Percentiles rank a stretch among this genome's conserved stretches.
Evolutionary conservation across 2,888 invertebrate species (phyloP).

Genomic region (Drosophila barbarae): DNA sequence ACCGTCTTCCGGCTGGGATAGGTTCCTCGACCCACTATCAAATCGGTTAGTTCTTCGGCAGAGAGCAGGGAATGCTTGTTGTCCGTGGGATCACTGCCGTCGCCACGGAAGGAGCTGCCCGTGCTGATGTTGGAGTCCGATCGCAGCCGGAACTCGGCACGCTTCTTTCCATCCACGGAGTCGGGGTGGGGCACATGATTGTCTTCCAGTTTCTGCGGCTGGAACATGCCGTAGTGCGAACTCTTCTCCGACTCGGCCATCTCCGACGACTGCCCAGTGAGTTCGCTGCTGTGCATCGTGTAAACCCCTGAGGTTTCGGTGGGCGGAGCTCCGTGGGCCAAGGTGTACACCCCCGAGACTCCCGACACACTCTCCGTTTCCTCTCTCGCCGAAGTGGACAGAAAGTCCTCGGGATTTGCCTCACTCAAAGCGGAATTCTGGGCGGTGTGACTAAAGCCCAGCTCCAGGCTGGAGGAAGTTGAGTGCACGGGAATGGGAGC

Average conservation of each 20-base stretch:
- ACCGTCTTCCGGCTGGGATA: constrained; percentile 90
- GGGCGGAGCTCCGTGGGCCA: constrained; percentile 84
- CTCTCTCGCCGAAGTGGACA: constrained; percentile 69
- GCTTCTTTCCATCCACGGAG: constrained; percentile 81
- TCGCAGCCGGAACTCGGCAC: constrained; percentile 83
- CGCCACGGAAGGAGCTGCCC: constrained; percentile 90
- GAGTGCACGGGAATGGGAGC: constrained; percentile 86
- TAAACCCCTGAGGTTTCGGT: constrained; percentile 93
- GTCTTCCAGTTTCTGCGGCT: constrained; percentile 79
- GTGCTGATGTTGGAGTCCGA: constrained; percentile 90
- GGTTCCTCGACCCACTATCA: constrained; percentile 89
- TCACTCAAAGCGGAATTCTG: constrained; percentile 91
- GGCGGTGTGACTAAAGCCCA: constrained; percentile 92
- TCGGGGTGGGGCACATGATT: constrained; percentile 72
- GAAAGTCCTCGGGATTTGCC: constrained; percentile 83
- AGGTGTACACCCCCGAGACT: constrained; percentile 83
- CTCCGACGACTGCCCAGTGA: constrained; percentile 82
- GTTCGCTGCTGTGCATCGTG: constrained; percentile 85
- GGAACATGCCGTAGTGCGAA: constrained; percentile 82
- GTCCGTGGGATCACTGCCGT: constrained; percentile 93
- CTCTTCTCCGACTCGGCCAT: constrained; percentile 82
- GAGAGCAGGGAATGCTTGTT: constrained; percentile 87
- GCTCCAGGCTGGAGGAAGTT: constrained; percentile 89
- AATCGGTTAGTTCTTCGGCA: constrained; percentile 90
- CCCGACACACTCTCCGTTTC: constrained; percentile 81